Evolutionary conservation across 2,797 vertebrate genomes (phyloP).

Genomic region (Rhincodon typus): DNA sequence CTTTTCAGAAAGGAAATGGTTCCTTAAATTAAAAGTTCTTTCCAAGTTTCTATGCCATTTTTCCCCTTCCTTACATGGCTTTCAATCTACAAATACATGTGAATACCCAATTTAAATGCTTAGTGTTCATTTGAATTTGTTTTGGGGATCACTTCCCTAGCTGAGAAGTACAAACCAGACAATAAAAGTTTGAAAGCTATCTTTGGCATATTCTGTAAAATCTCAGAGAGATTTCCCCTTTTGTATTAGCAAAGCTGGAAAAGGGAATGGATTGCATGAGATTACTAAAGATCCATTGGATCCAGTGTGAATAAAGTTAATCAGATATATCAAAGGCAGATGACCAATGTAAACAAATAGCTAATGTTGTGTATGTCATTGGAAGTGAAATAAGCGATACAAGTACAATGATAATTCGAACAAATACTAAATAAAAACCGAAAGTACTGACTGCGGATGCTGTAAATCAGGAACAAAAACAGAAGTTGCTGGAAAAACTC

Average conservation of each 20-base stretch:
- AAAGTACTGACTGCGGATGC: too few species aligned
- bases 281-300: background rate
- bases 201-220: background rate
- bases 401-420: too few species aligned
- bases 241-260: background rate
- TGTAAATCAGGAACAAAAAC: too few species aligned
- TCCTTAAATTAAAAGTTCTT: background rate
- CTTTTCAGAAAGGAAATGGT: background rate
- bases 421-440: background rate
- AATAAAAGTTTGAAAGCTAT: background rate
- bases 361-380: too few species aligned
- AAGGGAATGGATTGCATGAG: background rate
- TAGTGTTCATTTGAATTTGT: background rate
- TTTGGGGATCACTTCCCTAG: too few species aligned
- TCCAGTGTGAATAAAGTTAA: background rate
- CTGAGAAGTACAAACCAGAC: background rate
- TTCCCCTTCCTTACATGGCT: background rate
- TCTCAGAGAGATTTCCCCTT: background rate
- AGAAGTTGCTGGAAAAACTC: too few species aligned
- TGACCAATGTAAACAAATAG: background rate
- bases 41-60: background rate
- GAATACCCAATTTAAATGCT: background rate
- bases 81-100: background rate
- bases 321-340: background rate
- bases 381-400: too few species aligned